Evolutionary conservation across 2,797 vertebrate species (phyloP), one percentile per base, ranked within the genome.

Genomic region (Spinibarbus caldwelli): DNA sequence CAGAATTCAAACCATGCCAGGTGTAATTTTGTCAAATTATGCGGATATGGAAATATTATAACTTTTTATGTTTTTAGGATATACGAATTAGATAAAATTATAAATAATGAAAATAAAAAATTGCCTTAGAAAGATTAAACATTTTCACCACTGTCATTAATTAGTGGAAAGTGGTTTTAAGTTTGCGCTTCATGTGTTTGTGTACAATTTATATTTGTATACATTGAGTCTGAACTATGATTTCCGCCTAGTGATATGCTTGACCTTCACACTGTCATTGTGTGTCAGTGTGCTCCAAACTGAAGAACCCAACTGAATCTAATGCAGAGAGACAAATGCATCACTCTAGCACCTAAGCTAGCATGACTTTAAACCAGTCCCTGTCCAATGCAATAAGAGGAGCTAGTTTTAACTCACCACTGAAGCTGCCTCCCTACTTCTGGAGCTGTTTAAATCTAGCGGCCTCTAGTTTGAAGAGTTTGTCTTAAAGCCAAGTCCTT

Each of bases 311-410:
- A 78, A 86, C 71, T 89, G 89, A 77, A 87, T 75, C 73, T 92
- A 92, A 93, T 91, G 80, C 84, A 90, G 73, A 88, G 81, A 57
- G 87, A 93, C 92, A 93, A 90, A 92, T 87, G 89, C 84, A 85
- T 71, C 90, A 57, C 87, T 84, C 82, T 86, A 81, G 89, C 88
- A 89, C 85, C 88, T 87, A 89, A 90, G 68, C 72, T 72, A 79
- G 82, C 70, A 88, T 78, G 85, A 90, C 89, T 83, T 89, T 88
- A 26, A 89, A 89, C 90, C 90, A 90, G 89, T 92, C 88, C 89
- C 89, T 90, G 91, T 92, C 89, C 88, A 78, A 47, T 86, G 59
- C 75, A 86, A 88, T 85, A 85, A 85, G 75, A 86, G 52, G 19
- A 79, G 73, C 47, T 43, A 43, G 71, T 68, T 86, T 88, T 77